Evolutionary conservation across 1,140 invertebrate species (phyloP), one percentile per base, ranked within the genome.

Genomic region (Helicoverpa armigera): DNA sequence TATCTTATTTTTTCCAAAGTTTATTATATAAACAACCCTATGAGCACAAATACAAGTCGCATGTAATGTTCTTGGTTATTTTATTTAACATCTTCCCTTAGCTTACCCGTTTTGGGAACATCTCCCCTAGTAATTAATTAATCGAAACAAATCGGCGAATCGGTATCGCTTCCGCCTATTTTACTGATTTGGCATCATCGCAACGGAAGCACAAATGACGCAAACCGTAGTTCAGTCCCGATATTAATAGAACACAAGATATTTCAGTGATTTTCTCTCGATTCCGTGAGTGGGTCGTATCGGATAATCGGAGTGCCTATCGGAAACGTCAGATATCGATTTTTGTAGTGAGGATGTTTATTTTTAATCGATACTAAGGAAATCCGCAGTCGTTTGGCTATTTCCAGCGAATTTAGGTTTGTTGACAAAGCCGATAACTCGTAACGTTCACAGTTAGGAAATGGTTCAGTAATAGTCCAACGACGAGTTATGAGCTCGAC

Each of bases 191-290:
- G 77, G 82, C 82, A 80, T 75, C 31, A 61, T 56, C 67, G 82
- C 82, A 83, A 69, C 77, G 77, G 82, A 83, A 83, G 79, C 78
- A 80, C 70, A 76, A 76, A 83, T 83, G 82, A 83, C 82, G 76
- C 77, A 80, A 80, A 76, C 65, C 67, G 73, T 61, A 53, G 77
- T 75, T 76, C 53, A 69, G 67, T 61, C 73, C 67, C 29, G 77
- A 56, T 73, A 65, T 78, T 83, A 76, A 70, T 79, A 75, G 54
- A 80, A 72, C 50, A 72, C 50, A 69, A 54, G 58, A 75, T 76
- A 76, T 83, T 83, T 79, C 72, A 70, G 51, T 35, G 58, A 79
- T 79, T 75, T 80, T 76, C 50, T 72, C 13, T 79, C 61, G 29
- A 50, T 79, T 73, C 29, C 29, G 43, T 31, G 56, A 75, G 63